Conservation (phyloP, 2,113 vertebrate genomes). For the Muscicapa adusta region DNA sequence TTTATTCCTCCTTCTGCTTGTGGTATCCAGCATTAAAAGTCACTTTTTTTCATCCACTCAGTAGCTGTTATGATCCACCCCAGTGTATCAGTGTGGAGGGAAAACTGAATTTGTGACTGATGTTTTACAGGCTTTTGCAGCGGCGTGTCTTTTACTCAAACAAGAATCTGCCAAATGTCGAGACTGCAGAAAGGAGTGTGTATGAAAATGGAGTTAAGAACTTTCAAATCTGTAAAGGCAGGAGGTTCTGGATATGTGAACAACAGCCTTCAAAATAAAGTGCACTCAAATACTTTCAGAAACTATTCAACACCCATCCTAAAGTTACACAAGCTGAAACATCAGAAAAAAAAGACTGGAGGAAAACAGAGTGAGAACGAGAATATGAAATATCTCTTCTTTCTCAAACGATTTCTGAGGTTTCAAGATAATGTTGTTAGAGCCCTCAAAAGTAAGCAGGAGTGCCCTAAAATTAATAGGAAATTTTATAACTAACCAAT, state of each 20-base stretch:
- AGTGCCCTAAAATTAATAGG: constrained; percentile 24
- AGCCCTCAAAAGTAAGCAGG: not conserved
- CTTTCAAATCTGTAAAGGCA: not conserved
- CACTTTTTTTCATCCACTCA: not conserved
- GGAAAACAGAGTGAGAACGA: not conserved
- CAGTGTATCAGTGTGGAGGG: accelerated
- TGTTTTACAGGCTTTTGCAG: not conserved
- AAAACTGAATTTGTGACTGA: not conserved
- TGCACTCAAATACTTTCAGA: not conserved
- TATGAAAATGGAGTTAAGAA: not conserved
- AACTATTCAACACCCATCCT: not conserved
- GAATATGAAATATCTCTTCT: not conserved
- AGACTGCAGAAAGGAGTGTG: not conserved
- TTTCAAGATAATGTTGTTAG: not conserved
- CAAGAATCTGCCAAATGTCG: not conserved
- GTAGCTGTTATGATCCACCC: not conserved
- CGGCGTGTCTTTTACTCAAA: not conserved
- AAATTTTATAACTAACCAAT: not conserved
- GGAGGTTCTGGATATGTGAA: not conserved
- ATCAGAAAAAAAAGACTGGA: not conserved
- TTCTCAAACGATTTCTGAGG: not conserved
- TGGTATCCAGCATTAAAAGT: not conserved
- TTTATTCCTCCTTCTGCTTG: not conserved
- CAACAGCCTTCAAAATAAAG: not conserved
- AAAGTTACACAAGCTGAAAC: not conserved